Evolutionary conservation across 2,797 vertebrate species (phyloP).

Genomic region (Euphonia xanthogaster): DNA sequence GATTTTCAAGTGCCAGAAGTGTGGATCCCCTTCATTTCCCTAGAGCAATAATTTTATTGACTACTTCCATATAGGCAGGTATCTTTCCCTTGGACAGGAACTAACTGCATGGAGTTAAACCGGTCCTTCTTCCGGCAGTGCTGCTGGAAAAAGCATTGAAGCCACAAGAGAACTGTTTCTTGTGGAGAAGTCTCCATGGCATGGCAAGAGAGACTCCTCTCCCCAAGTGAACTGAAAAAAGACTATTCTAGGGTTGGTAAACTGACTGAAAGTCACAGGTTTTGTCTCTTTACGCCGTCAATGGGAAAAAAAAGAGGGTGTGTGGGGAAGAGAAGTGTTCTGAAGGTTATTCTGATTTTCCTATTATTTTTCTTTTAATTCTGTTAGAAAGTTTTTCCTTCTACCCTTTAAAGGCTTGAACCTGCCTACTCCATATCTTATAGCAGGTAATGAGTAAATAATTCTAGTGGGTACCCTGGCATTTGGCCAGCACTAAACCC

Average conservation of each 20-base stretch:
- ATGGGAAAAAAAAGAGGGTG: background rate
- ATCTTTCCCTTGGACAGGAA: background rate
- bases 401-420: background rate
- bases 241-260: background rate
- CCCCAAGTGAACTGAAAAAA: background rate
- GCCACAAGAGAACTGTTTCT: background rate
- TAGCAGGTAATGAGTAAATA: background rate
- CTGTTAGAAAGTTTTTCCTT: background rate
- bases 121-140: background rate
- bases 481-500: background rate
- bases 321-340: background rate
- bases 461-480: background rate
- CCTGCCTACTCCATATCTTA: background rate
- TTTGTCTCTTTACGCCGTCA: background rate
- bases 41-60: background rate
- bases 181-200: background rate
- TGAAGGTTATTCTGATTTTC: background rate
- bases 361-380: background rate
- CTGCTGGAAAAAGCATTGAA: background rate
- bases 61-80: background rate
- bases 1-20: background rate
- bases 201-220: background rate
- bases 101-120: background rate
- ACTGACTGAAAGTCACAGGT: background rate
- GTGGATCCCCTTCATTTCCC: background rate